Conservation (phyloP, 2,797 vertebrate genomes). For the Thripadectes ignobilis region DNA sequence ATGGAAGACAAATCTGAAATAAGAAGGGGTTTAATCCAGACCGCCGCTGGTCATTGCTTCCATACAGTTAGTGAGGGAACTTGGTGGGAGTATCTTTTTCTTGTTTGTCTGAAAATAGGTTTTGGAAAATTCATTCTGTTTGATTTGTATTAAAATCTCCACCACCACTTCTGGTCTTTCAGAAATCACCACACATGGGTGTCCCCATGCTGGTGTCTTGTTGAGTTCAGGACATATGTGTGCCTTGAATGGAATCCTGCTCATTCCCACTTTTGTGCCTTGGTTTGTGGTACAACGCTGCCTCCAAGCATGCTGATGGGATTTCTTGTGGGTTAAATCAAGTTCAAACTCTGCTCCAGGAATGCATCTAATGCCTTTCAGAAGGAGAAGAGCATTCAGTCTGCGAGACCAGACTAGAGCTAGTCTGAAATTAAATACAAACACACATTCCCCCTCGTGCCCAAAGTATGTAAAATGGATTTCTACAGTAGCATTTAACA, state of each 20-base stretch:
- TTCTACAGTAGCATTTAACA: neutral
- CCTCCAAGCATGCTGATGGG: neutral
- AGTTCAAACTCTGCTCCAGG: neutral
- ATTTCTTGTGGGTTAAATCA: neutral
- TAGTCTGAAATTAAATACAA: neutral
- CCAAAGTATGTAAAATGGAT: neutral
- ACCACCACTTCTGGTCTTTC: neutral
- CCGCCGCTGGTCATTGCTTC: neutral
- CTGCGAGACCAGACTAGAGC: neutral
- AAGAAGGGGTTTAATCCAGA: neutral
- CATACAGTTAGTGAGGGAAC: neutral
- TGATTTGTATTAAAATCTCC: neutral
- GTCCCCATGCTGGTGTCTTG: neutral
- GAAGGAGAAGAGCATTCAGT: neutral
- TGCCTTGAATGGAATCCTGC: neutral
- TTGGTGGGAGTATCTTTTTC: neutral
- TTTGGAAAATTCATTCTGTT: neutral
- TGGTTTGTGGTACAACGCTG: neutral
- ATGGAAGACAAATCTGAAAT: neutral
- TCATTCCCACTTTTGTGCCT: neutral
- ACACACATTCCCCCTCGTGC: neutral
- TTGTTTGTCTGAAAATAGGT: neutral
- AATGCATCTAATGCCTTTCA: neutral
- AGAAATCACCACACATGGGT: rapidly evolving
- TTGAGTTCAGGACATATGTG: rapidly evolving